Percentiles rank a stretch among this genome's conserved stretches.
Conservation (phyloP, 64 coral and sea anemone species). For the Montipora efflorescens region DNA sequence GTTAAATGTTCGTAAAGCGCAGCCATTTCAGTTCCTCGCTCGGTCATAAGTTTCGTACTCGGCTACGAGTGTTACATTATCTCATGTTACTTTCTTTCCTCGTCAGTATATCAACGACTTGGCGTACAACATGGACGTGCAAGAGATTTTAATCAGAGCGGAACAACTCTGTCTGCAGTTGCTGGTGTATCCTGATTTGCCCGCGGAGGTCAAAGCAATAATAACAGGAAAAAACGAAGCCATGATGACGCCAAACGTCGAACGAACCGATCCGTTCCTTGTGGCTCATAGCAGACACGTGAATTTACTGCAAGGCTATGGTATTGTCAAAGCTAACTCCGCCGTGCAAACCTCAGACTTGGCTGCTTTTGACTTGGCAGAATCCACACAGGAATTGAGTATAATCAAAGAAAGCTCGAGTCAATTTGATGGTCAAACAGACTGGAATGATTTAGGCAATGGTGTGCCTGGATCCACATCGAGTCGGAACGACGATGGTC, state of each 20-base stretch:
- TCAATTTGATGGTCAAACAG: neutral
- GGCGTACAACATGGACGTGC: constrained; percentile 89
- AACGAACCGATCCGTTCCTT: constrained; percentile 71
- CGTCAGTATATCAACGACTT: constrained; percentile 96
- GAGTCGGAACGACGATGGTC: neutral
- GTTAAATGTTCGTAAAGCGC: too few relatives aligned
- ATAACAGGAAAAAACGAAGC: constrained; percentile 87
- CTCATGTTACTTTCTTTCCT: constrained; percentile 1
- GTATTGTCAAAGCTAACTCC: constrained; percentile 18
- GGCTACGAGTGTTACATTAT: too few relatives aligned
- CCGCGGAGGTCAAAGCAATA: constrained; percentile 80
- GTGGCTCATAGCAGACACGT: constrained; percentile 22
- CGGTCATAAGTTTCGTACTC: too few relatives aligned
- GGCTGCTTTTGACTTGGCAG: neutral
- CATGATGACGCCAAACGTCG: constrained; percentile 81
- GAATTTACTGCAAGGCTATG: constrained; percentile 8
- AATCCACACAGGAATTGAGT: neutral
- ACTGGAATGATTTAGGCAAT: constrained; percentile 80
- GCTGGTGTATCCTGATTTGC: constrained; percentile 60
- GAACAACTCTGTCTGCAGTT: constrained; percentile 94
- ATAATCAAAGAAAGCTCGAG: neutral
- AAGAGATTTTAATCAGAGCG: constrained; percentile 76
- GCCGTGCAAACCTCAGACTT: neutral
- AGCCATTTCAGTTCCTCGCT: too few relatives aligned
- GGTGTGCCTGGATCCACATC: neutral